Evolutionary conservation across 2,797 vertebrate genomes (phyloP), one percentile per base, ranked within the genome.

Genomic region (Chelidonichthys spinosus): DNA sequence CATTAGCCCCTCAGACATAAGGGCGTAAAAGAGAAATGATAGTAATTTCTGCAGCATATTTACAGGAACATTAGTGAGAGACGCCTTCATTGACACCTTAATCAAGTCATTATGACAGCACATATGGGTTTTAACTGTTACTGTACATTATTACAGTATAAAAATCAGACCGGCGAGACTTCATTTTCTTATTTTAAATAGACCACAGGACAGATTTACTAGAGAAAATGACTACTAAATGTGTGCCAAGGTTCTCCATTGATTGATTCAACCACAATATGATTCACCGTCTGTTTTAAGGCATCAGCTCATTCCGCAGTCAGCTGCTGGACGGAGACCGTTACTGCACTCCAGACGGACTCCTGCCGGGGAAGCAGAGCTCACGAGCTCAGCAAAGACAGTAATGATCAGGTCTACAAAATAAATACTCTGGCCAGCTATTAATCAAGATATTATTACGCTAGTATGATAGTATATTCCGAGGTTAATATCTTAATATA

Each of bases 211-310:
- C 13, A 15, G 18, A 56, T 54, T 43, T 8, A 25, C 25, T 32
- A n/a, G 4, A 39, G 50, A n/a, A 52, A 58, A 62, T 17, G 6
- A 7, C 4, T 5, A 14, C 14, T 25, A 36, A 55, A 32, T 8
- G 13, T 37, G 9, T 4, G 0, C 47, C 54, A 42, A 5, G 2
- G 40, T 25, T 46, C 2, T 25, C 25, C 25, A 25, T 25, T 25
- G 25, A 25, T 25, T 25, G 25, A 42, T 60, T 39, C n/a, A 60
- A 25, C 25, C 25, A 25, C 25, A 25, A 14, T 60, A 25, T 25
- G 11, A 60, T 54, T 71, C 42, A 67, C n/a, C 63, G 37, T 62
- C 43, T 25, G 50, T 63, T 63, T 68, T 32, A 42, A 43, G 40
- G 18, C 11, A 65, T 46, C 56, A 7, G n/a, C 56, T 40, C 37